Evolutionary conservation across 37 sponge, comb jelly and placozoan genomes (phyloP).

Genomic region (Crambe crambe): DNA sequence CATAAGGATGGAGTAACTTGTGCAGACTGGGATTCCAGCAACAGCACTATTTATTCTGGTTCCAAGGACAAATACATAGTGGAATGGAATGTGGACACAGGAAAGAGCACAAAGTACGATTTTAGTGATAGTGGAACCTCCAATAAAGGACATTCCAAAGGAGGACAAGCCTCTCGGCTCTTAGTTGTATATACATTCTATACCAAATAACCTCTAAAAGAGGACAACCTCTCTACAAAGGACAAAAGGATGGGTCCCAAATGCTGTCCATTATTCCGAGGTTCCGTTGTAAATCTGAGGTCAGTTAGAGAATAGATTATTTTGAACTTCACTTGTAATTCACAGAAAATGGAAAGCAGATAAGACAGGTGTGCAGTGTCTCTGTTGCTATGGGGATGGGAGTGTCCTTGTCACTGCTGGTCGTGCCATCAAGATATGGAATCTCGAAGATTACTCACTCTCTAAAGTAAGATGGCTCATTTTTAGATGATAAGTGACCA

Average conservation of each 20-base stretch:
- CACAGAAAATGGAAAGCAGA: slow-evolving; percentile 53
- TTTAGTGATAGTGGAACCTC: no score
- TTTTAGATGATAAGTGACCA: neutral
- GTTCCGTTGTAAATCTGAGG: no score
- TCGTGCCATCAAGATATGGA: slow-evolving; percentile 48
- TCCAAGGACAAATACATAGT: slow-evolving; percentile 14
- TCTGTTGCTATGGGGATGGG: slow-evolving; percentile 36
- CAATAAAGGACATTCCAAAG: no score
- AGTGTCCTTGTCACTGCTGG: slow-evolving; percentile 23
- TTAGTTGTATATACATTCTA: no score
- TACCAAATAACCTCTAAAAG: no score
- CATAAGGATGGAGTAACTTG: slow-evolving; percentile 19
- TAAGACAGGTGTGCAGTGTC: slow-evolving; percentile 20
- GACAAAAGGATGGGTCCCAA: no score
- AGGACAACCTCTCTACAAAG: no score
- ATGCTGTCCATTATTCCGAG: no score
- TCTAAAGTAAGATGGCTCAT: slow-evolving; percentile 14
- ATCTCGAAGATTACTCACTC: slow-evolving; percentile 20
- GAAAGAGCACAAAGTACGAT: slow-evolving; percentile 6
- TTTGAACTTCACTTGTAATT: no score
- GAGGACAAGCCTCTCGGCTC: no score
- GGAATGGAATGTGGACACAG: slow-evolving; percentile 2
- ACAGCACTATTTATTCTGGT: slow-evolving; percentile 14
- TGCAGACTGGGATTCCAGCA: slow-evolving; percentile 14
- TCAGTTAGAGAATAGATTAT: no score